Evolutionary conservation across 2,888 invertebrate genomes (phyloP), one percentile per base, ranked within the genome.

Genomic region (Drosophila rubida): DNA sequence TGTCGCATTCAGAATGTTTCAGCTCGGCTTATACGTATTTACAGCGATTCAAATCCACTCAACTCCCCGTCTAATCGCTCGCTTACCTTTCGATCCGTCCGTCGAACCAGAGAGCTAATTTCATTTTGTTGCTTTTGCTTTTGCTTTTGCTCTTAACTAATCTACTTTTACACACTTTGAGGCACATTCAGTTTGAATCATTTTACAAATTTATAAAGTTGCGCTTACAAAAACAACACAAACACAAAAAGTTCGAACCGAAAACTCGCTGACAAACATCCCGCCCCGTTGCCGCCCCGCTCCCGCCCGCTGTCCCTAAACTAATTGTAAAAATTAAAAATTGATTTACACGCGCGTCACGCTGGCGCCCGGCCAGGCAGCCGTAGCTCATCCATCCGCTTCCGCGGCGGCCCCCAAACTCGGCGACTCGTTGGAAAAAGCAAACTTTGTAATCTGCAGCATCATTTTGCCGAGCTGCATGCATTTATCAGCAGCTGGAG

Each of bases 171-270:
- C 72, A 70, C 75, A 82, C 65, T 81, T 84, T 88, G 87, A 85
- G 85, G 85, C 85, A 85, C 85, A 85, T 88, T 88, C 87, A 85
- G 88, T 85, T 82, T 85, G 66, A 85, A 85, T 78, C 73, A 54
- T 58, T 67, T 84, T 84, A 80, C 53, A 82, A 69, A 75, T 87
- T 87, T 75, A 81, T 75, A 80, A 81, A 83, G 62, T 75, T 83
- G 49, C 69, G 50, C 53, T 54, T 69, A 37, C 13, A 39, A 61
- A 61, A 57, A 51, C 2, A 16, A 35, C 23, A 35, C 16, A 7
- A 14, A 13, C 25, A 54, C 1, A 11, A 16, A 48, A 37, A 37
- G 11, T 41, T 41, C 32, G 41, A 41, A 41, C 41, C 16, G 4
- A 19, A 32, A 32, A 32, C 32, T 32, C 22, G 32, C 23, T 54